phyloP scores from a whole-genome alignment of 2,113 vertebrate genomes.

The Sinosuthora webbiana region DNA sequence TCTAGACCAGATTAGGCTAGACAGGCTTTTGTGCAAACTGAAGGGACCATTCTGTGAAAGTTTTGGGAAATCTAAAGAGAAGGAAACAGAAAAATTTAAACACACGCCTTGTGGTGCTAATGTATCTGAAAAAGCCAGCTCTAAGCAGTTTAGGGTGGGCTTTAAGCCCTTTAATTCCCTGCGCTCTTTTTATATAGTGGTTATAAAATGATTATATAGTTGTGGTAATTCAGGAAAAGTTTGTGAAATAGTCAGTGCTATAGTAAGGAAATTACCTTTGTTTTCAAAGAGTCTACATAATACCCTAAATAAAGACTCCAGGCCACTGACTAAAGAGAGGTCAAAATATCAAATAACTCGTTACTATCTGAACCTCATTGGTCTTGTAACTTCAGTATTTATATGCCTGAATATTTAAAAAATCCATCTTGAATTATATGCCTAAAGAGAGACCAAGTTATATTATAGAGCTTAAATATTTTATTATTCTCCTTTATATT shows the following conservation, averaged over 20 bases:
- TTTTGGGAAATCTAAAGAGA: background rate
- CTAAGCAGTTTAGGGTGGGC: background rate
- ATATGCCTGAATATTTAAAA: background rate
- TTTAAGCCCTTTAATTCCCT: background rate
- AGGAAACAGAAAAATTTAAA: background rate
- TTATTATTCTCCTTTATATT: background rate
- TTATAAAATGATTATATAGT: background rate
- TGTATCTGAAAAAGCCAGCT: background rate
- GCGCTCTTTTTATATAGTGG: background rate
- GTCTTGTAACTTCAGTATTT: background rate
- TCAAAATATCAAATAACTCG: background rate
- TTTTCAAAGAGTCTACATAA: background rate
- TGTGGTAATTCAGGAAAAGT: background rate
- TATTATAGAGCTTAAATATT: background rate
- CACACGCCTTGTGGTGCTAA: background rate
- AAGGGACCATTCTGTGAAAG: background rate
- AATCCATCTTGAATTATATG: background rate
- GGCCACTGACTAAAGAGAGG: background rate
- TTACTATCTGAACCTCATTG: background rate
- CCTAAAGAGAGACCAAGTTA: background rate
- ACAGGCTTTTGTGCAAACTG: background rate
- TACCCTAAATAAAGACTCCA: background rate
- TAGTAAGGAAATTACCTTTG: background rate
- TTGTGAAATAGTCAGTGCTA: background rate
- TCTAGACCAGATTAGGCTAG: background rate